Evolutionary conservation across 2,797 vertebrate species (phyloP), one percentile per base, ranked within the genome.

Genomic region (Cottoperca gobio): DNA sequence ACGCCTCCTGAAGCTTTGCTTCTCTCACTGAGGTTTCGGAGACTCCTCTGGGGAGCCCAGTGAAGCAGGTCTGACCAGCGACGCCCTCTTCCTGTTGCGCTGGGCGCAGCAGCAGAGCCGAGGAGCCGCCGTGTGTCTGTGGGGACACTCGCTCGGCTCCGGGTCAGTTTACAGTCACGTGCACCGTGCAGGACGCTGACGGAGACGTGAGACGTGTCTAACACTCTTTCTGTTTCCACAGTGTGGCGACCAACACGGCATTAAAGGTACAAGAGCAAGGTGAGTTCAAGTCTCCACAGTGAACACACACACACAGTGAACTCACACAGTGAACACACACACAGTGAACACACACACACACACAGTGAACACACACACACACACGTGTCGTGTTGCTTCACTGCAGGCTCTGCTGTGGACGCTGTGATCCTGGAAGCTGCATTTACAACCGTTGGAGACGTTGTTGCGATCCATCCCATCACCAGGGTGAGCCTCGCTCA

Each of bases 111-210:
- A 79, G 0, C 95, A 85, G 37, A 95, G 91, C 2, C 81, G 89
- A 1, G 86, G 84, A 14, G 93, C 91, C 49, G 88, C 70, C 0
- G 85, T 97, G 45, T 90, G 92, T 77, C 57, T 98, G 54, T 98
- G 96, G 97, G 97, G 97, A 45, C 97, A 97, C 73, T 98, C 96
- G 0, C 35, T 97, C 3, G 97, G 97, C 8, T 90, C 96, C 0
- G 97, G 96, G 97, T 97, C 77, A 84, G 97, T 91, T 71, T 17
- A 13, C 10, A 39, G 1, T 19, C 26, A 60, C 28, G 1, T 9
- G 26, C 11, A 11, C 6, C 8, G 33, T 49, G 52, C 21, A 24
- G 2, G 5, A 26, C 16, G 14, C 5, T 28, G 26, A 72, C 2
- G 4, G 3, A 49, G 1, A 35, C 17, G n/a, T n/a, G 8, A 23